A percentile compares a stretch with the other conserved stretches of the same genome.
Conservation (phyloP, 2,113 vertebrate species). For the Siphamia tubifer region DNA sequence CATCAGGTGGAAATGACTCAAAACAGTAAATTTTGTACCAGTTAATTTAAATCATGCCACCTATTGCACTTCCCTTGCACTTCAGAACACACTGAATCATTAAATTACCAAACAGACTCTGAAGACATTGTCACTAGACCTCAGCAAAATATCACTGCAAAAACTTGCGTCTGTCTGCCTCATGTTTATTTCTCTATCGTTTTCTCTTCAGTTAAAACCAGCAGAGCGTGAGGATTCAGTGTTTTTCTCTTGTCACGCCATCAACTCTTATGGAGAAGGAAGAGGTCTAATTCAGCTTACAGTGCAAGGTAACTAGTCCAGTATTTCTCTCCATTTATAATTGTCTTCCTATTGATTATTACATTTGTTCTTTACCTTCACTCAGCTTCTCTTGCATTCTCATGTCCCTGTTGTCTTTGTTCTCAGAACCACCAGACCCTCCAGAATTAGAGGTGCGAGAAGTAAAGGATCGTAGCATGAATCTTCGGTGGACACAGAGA, state of each 20-base stretch:
- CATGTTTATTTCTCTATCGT: conserved; percentile 8
- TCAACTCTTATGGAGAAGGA: conserved; percentile 98
- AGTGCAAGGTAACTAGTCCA: conserved; percentile 86
- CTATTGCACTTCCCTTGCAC: background rate
- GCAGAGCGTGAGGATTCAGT: conserved; percentile 97
- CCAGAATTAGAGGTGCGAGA: conserved; percentile 96
- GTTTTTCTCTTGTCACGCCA: conserved; percentile 98
- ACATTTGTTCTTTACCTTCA: background rate
- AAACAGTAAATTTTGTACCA: background rate
- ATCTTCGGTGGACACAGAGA: conserved; percentile 94
- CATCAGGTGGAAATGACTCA: background rate
- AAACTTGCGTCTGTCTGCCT: conserved; percentile 22
- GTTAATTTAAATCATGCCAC: background rate
- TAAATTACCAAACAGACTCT: conserved; percentile 1
- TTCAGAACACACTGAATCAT: background rate
- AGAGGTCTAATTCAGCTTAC: conserved; percentile 97
- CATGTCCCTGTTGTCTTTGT: background rate
- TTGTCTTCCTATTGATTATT: background rate
- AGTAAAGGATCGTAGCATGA: conserved; percentile 99
- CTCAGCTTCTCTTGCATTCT: background rate
- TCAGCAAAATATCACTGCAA: background rate
- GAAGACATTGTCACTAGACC: background rate
- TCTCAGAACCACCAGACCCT: conserved; percentile 93
- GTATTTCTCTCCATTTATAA: background rate
- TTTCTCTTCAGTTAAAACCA: conserved; percentile 87